A percentile compares a stretch with the other conserved stretches of the same genome.
phyloP scores from a whole-genome alignment of 2,113 vertebrate species.

The Trinectes maculatus region DNA sequence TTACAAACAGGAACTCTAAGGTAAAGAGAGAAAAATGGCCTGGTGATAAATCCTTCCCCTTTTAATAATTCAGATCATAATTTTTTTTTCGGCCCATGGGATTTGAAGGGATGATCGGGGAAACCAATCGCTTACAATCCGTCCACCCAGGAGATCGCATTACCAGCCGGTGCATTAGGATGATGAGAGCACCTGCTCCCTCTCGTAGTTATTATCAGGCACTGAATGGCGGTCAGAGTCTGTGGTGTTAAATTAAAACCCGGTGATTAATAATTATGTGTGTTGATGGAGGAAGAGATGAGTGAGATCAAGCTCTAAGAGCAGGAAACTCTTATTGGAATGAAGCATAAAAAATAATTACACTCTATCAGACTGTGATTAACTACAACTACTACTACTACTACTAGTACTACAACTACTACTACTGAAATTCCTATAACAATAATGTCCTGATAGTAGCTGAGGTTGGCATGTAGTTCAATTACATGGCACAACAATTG shows the following conservation, averaged over 20 bases:
- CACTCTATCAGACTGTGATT: slow-evolving; percentile 7
- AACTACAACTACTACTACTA: not conserved
- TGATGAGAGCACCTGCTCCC: slow-evolving; percentile 70
- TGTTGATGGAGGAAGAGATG: slow-evolving; percentile 21
- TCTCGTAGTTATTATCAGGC: slow-evolving; percentile 46
- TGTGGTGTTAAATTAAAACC: slow-evolving; percentile 55
- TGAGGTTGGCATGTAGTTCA: too few relatives aligned
- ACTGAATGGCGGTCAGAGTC: slow-evolving; percentile 38
- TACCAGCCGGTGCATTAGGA: slow-evolving; percentile 66
- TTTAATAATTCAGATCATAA: slow-evolving; percentile 56
- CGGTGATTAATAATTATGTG: slow-evolving; percentile 51
- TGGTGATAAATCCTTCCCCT: slow-evolving; percentile 28
- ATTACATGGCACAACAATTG: too few relatives aligned
- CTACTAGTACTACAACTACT: not conserved
- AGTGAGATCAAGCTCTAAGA: slow-evolving; percentile 30
- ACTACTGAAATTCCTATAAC: not conserved
- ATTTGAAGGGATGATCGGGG: slow-evolving; percentile 34
- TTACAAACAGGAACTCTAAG: not conserved
- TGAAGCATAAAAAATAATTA: slow-evolving; percentile 20
- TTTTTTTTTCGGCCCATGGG: slow-evolving; percentile 30
- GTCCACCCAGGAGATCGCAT: slow-evolving; percentile 53
- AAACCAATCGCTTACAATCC: slow-evolving; percentile 21
- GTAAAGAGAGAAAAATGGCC: not conserved
- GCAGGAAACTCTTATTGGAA: slow-evolving; percentile 5
- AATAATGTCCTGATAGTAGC: too few relatives aligned